Evolutionary conservation across 2,888 invertebrate species (phyloP), one percentile per base, ranked within the genome.

Genomic region (Pseudolycoriella hygida): DNA sequence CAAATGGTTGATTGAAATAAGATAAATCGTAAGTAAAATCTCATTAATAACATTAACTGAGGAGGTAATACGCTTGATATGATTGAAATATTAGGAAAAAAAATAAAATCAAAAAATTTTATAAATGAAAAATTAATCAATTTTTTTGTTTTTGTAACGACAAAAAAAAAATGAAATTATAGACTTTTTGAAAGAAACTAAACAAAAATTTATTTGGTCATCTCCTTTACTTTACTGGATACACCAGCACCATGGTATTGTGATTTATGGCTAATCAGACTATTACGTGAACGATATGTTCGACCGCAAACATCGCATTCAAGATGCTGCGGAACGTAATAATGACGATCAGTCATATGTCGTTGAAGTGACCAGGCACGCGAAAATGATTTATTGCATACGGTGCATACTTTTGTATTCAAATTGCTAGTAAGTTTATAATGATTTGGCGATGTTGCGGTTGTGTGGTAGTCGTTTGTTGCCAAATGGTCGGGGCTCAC

Each of bases 331-430:
- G 67, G 67, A 48, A 65, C 64, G 55, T 67, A 67, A 54, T 62
- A 67, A 53, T 68, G 68, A 39, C 67, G 67, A 54, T 68, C 68
- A 40, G 66, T 60, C 56, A 69, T 58, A 53, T 69, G 69, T 49
- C 68, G 63, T 55, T 68, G 68, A 10, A 68, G 57, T 38, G 68
- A 69, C 68, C 68, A 68, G 19, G 64, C 63, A 40, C 68, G 60
- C 15, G 69, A 66, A 55, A 69, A 69, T 46, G 61, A 64, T 56
- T 69, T 68, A 49, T 59, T 58, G 52, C 68, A 69, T 50, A 47
- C 45, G 53, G 55, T 61, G 60, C 59, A 56, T 58, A 58, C 56
- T 57, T 57, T 57, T 59, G 59, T 60, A 61, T 43, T 43, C 43
- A 38, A 38, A 43, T 41, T 41, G 41, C 38, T 43, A 43, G 38